These are phyloP conservation scores for Trinectes maculatus DNA, from an alignment of 2,113 vertebrate species.

Conservation along the genomic window DNA sequence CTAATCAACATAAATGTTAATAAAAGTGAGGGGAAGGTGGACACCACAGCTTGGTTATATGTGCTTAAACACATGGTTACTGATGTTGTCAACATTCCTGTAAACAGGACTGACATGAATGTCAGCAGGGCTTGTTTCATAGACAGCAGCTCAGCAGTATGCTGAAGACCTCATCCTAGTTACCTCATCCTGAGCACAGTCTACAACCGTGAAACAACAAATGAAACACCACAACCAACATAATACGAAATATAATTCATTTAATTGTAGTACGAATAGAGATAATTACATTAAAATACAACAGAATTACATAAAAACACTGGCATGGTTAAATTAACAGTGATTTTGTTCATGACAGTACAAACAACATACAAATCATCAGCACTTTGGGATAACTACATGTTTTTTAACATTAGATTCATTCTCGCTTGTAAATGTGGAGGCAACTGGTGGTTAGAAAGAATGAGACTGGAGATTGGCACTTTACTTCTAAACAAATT, in stretches of 20 bases:
- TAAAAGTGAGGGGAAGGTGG: too few relatives aligned
- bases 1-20: too few relatives aligned
- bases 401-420: too few relatives aligned
- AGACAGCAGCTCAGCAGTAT: too few relatives aligned
- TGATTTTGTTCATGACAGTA: conserved; percentile 8
- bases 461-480: conserved; percentile 19
- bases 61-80: too few relatives aligned
- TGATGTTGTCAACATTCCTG: too few relatives aligned
- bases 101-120: too few relatives aligned
- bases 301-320: conserved; percentile 40
- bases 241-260: conserved; percentile 19
- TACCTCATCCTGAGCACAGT: neutral
- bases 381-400: neutral
- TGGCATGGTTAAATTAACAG: conserved; percentile 33
- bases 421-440: neutral
- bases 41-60: too few relatives aligned
- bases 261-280: conserved; percentile 40
- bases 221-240: neutral
- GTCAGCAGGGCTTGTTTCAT: too few relatives aligned
- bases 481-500: neutral
- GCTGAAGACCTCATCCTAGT: too few relatives aligned
- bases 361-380: conserved; percentile 8
- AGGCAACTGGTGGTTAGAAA: neutral
- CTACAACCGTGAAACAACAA: neutral
- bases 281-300: conserved; percentile 43